Base-by-base conservation (phyloP, 2,797 vertebrate species). In the Sciurus carolinensis region DNA sequence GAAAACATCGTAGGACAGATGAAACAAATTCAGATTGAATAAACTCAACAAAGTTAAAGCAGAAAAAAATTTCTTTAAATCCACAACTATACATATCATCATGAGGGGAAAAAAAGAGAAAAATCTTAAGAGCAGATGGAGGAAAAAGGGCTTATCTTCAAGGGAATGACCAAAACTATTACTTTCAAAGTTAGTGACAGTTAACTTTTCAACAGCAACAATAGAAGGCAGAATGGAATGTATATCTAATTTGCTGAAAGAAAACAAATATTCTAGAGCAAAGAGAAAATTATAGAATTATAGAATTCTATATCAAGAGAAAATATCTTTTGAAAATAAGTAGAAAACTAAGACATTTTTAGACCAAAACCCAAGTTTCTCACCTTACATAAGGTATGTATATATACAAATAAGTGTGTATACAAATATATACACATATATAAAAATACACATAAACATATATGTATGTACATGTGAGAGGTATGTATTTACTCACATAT, bases 191-290 rank as follows among this genome's bases (percentile, higher is more conserved):
- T 82, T 47, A 57, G 8, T 77, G 36, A 73, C 12, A 92, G 62
- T 14, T 50, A 76, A 72, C 20, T 79, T 95, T 81, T 89, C 62
- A 87, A 79, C 1, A 95, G 77, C 44, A 95, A 84, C 62, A 94
- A 52, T 4, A 66, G 57, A 93, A 82, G 10, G 54, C 39, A 95
- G 30, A 76, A 88, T 52, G 57, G 33, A 88, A 76, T 80, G 15
- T 57, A 39, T 47, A 75, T 67, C n/a, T 59, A 81, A 69, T 73
- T 54, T 80, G 22, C 30, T 94, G 62, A 69, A 75, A 83, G 71
- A 83, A 91, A 96, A 57, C 44, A 81, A 66, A 73, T 57, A 20
- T 57, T 59, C 9, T 59, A 9, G 57, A 59, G 57, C 22, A 59
- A 24, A 59, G 22, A 59, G 57, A 59, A 59, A 59, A 24, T 59